Evolutionary conservation across 2,797 vertebrate genomes (phyloP).

Genomic region (Uromys caudimaculatus): DNA sequence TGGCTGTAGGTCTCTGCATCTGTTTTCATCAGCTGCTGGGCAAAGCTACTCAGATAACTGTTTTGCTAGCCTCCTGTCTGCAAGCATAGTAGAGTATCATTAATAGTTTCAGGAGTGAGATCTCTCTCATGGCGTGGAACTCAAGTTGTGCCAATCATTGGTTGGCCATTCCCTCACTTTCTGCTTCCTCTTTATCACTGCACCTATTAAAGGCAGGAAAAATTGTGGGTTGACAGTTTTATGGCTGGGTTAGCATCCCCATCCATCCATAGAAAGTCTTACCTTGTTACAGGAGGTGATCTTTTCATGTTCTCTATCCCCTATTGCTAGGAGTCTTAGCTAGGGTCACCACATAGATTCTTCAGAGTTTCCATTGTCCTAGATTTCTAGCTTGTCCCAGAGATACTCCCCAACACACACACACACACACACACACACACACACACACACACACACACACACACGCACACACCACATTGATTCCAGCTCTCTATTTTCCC

Average conservation of each 20-base stretch:
- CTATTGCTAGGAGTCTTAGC: neutral
- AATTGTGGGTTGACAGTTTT: neutral
- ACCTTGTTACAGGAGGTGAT: neutral
- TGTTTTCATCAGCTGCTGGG: neutral
- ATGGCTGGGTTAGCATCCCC: neutral
- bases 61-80: neutral
- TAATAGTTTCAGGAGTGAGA: neutral
- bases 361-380: neutral
- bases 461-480: no score
- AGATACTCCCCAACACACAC: no score
- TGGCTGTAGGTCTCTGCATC: neutral
- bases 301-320: neutral
- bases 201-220: neutral
- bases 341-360: neutral
- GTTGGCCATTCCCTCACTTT: neutral
- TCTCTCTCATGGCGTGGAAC: neutral
- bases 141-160: neutral
- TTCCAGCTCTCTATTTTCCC: no score
- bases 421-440: no score
- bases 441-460: no score
- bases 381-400: no score
- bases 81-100: neutral
- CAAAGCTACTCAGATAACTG: neutral
- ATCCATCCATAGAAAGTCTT: neutral
- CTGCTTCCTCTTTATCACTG: neutral